Base-by-base conservation (phyloP, 2,797 vertebrate genomes). In the Sebastes vulpes region DNA sequence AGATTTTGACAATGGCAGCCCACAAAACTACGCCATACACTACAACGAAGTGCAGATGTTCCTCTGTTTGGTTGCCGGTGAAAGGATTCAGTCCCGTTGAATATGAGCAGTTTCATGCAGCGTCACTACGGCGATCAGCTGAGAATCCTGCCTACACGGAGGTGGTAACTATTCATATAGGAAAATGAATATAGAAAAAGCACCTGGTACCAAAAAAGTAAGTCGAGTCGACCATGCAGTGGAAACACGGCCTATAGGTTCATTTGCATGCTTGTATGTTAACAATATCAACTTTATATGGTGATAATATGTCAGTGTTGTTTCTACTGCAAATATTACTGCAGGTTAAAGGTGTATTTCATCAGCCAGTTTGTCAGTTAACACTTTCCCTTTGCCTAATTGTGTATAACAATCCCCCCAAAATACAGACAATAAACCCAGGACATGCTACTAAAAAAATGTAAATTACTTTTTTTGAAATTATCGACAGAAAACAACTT, bases 401-500 rank as follows among this genome's bases (percentile, higher is more conserved):
- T 50, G 67, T 18, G 35, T 77, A 7, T 20, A 54, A 1, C 16
- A 64, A 67, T 42, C 10, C 21, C 7, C 16, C 35, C 4, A 18
- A 72, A 79, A 79, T 9, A 53, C 0, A 2, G 3, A 46, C 9
- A 32, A 25, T 54, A 57, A 64, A 61, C 61, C 58, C 1, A 65
- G 18, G 18, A 42, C 2, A 67, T 18, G 16, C 21, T n/a, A 1
- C 14, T 60, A 26, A 59, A 38, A 79, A 59, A 12, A 71, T 79
- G 10, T 42, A 35, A 65, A 87, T 78, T 74, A 14, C 9, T 65
- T 69, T 75, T 71, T 71, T 72, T 1, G 0, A 28, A 86, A 77
- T 77, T 65, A 69, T 65, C 4, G 1, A 28, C 11, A 1, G 46
- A 67, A 81, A 85, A 79, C 58, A 87, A 93, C 82, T 72, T 89